Evolutionary conservation across 2,888 invertebrate genomes (phyloP), one percentile per base, ranked within the genome.

Genomic region (Lathronympha strigana): DNA sequence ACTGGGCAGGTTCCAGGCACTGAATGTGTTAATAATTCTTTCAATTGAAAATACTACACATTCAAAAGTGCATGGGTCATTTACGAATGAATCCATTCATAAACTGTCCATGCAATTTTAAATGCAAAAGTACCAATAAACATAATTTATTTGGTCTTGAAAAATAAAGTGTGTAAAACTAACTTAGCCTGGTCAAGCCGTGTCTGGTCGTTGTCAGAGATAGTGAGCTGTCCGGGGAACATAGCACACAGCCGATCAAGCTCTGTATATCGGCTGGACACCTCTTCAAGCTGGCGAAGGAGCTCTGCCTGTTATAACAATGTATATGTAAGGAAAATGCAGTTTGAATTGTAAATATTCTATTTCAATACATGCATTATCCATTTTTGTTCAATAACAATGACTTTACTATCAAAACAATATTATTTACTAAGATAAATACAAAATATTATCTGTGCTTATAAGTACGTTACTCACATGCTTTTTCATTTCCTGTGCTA

Each of bases 151-250:
- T n/a, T n/a, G n/a, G n/a, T n/a, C n/a, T n/a, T n/a, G n/a, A n/a
- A n/a, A n/a, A n/a, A n/a, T 28, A 28, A 28, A 4, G 5, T 28
- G 8, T 28, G n/a, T 21, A 31, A 21, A 47, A 72, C 80, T 73
- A 67, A 89, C 90, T 85, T 87, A 0, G 87, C 87, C 72, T 78
- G 86, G 2, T 90, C 85, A 6, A 90, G 72, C 47, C 86, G 71
- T 5, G 82, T 79, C 28, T 79, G 76, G 33, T 90, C 90, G 1
- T 83, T 85, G 21, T 89, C 89, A 0, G 86, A 77, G 3, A 90
- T 90, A 1, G 80, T 81, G 2, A 86, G 76, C 9, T 78, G 75
- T 0, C 82, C 73, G 4, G 82, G 76, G 11, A 87, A 80, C 2
- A 74, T 70, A 0, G 80, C 69, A 33, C 89, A 88, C 0, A 87